Conservation (phyloP, 2,797 vertebrate species). For the Mycteria americana region DNA sequence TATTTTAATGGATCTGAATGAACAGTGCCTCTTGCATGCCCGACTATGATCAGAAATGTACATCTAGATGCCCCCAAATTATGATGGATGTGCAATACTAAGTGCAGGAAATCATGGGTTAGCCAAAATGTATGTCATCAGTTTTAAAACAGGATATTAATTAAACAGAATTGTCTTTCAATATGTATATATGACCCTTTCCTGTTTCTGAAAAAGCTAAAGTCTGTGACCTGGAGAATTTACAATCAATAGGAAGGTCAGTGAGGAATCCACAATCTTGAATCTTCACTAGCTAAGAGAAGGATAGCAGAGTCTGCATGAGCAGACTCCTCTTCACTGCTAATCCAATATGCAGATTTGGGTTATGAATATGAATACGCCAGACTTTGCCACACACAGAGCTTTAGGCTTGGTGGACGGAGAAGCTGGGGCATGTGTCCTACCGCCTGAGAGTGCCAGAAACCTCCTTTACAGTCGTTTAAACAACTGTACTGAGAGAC, state of each 20-base stretch:
- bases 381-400: conserved; percentile 5
- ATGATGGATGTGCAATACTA: background rate
- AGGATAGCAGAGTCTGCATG: background rate
- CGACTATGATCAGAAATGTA: background rate
- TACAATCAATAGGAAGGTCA: background rate
- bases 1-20: background rate
- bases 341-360: background rate
- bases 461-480: background rate
- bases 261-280: background rate
- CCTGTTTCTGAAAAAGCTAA: background rate
- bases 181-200: background rate
- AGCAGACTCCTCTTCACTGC: background rate
- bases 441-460: conserved; percentile 26
- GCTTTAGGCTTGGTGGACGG: background rate
- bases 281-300: background rate
- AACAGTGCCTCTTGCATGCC: background rate
- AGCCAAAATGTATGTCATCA: background rate
- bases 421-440: conserved; percentile 11
- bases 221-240: background rate
- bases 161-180: background rate
- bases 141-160: background rate
- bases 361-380: background rate
- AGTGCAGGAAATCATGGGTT: background rate
- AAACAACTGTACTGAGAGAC: conserved; percentile 25
- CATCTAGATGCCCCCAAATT: background rate